Conservation (phyloP, 2,113 vertebrate species). For the Dendrocopos noguchii region DNA sequence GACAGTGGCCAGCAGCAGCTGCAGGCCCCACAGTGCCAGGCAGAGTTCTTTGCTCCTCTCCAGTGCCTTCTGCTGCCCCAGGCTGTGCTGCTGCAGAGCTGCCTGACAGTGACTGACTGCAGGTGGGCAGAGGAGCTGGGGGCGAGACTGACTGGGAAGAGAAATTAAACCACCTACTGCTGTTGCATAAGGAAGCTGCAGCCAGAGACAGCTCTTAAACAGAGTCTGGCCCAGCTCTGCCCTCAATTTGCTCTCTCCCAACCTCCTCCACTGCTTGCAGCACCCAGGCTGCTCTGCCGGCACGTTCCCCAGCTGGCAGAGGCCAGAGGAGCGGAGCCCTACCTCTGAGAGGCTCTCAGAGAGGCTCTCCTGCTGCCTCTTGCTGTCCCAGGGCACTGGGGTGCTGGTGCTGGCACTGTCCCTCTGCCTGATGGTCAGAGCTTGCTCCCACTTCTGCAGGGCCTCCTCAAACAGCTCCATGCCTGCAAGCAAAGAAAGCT, state of each 20-base stretch:
- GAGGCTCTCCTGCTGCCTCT: conserved; percentile 53
- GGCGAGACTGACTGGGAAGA: conserved; percentile 49
- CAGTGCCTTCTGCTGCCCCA: not conserved
- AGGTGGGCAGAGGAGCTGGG: conserved; percentile 25
- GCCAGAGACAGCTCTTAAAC: conserved; percentile 46
- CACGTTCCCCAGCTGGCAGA: not conserved
- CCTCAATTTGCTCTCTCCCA: conserved; percentile 26
- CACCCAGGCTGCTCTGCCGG: not conserved
- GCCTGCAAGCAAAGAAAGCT: conserved; percentile 73
- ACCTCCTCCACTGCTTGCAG: not conserved
- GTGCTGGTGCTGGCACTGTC: conserved; percentile 73
- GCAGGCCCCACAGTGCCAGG: not conserved
- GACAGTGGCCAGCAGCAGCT: not conserved
- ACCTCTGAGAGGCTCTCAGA: conserved; percentile 77
- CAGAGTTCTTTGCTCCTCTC: not conserved
- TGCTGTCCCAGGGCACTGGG: conserved; percentile 57
- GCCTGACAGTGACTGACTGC: conserved; percentile 53
- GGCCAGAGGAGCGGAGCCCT: not conserved
- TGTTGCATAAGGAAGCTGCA: conserved; percentile 34
- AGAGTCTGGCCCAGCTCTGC: conserved; percentile 40
- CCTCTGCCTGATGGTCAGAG: conserved; percentile 87
- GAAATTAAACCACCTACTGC: conserved; percentile 49
- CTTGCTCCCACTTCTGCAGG: conserved; percentile 95
- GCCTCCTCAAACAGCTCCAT: conserved; percentile 99
- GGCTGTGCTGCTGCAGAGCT: conserved; percentile 5